phyloP scores from a whole-genome alignment of 2,113 vertebrate genomes.

The Sylvia atricapilla region DNA sequence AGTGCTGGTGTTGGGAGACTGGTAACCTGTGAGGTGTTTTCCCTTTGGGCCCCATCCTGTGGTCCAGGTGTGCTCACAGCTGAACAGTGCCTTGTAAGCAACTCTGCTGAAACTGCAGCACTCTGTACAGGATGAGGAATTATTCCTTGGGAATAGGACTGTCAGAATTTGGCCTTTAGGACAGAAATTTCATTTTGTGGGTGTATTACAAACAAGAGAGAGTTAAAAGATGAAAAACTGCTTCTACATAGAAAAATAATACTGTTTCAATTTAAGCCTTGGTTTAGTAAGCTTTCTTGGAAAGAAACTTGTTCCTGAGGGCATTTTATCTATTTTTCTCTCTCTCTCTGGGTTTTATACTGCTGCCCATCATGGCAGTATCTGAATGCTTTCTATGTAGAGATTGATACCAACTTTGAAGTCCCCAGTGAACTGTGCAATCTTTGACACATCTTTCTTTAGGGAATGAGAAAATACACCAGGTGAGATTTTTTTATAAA shows the following conservation, averaged over 20 bases:
- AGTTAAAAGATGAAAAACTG: constrained; percentile 54
- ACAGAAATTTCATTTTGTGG: constrained; percentile 39
- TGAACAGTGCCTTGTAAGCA: neutral
- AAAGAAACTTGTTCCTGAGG: constrained; percentile 47
- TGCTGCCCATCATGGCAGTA: constrained; percentile 9
- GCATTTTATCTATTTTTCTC: constrained; percentile 47
- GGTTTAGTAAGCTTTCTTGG: constrained; percentile 33
- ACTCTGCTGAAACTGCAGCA: neutral
- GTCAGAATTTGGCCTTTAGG: constrained; percentile 24
- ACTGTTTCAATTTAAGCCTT: constrained; percentile 39
- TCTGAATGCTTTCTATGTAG: neutral
- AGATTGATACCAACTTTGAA: constrained; percentile 20
- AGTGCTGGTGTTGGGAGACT: neutral
- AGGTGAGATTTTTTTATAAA: neutral
- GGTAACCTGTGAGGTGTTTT: neutral
- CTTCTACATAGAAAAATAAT: constrained; percentile 17
- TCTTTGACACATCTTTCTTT: constrained; percentile 1
- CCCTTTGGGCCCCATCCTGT: neutral
- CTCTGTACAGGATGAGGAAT: neutral
- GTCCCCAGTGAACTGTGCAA: neutral
- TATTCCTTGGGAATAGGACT: neutral
- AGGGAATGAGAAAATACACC: neutral
- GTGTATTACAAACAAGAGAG: neutral
- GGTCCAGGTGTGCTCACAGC: neutral
- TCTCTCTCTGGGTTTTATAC: constrained; percentile 24